Evolutionary conservation across 2,888 invertebrate species (phyloP).

Genomic region (Lacanobia oleracea): DNA sequence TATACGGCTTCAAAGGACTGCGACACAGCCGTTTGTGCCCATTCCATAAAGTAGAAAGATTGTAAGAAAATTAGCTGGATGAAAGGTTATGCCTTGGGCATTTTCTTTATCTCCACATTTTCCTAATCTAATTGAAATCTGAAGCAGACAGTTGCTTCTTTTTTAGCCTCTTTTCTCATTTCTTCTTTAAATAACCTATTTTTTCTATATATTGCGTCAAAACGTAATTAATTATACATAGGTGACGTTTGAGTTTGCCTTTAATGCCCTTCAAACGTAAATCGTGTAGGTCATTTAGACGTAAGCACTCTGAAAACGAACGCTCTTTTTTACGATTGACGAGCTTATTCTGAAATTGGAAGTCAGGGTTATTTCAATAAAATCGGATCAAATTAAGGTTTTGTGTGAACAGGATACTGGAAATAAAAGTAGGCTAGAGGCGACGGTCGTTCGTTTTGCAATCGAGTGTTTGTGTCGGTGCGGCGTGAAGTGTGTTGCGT

Average conservation of each 20-base stretch:
- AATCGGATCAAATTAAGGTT: slow-evolving; percentile 75
- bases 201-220: slow-evolving; percentile 26
- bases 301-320: slow-evolving; percentile 62
- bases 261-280: slow-evolving; percentile 65
- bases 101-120: slow-evolving; percentile 33
- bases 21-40: slow-evolving; percentile 55
- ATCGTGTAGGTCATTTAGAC: slow-evolving; percentile 65
- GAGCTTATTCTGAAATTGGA: slow-evolving; percentile 66
- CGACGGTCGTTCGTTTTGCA: slow-evolving; percentile 77
- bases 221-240: slow-evolving; percentile 38
- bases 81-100: slow-evolving; percentile 22
- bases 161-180: slow-evolving; percentile 1
- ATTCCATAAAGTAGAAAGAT: slow-evolving; percentile 64
- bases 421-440: slow-evolving; percentile 77
- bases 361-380: slow-evolving; percentile 73
- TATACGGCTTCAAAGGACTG: slow-evolving; percentile 56
- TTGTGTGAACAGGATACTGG: slow-evolving; percentile 76
- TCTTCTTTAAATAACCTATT: not conserved
- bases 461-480: slow-evolving; percentile 83
- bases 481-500: slow-evolving; percentile 79
- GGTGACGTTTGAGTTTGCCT: slow-evolving; percentile 51
- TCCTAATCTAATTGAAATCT: slow-evolving; percentile 41
- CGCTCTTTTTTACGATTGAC: slow-evolving; percentile 64
- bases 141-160: slow-evolving; percentile 9
- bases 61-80: slow-evolving; percentile 52